Percentiles rank a stretch among this genome's conserved stretches.
phyloP scores from a whole-genome alignment of 2,113 vertebrate species.

The Nothobranchius furzeri region DNA sequence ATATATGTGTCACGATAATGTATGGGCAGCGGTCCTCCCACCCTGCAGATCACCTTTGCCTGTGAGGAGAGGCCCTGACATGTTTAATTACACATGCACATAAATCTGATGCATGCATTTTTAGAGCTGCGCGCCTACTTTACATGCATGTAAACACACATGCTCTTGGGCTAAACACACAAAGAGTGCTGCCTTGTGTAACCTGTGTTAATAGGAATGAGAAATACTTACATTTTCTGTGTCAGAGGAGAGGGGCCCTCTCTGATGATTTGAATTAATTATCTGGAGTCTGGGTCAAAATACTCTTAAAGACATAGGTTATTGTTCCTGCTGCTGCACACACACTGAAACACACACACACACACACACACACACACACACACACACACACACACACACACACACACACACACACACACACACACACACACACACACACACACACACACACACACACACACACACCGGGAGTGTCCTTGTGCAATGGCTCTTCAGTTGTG shows the following conservation, averaged over 20 bases:
- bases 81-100: conserved; percentile 46
- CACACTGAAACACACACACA: background rate
- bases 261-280: conserved; percentile 73
- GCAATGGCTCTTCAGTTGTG: conserved; percentile 26
- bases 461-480: conserved; percentile 33
- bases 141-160: conserved; percentile 20
- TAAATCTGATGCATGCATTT: conserved; percentile 40
- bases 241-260: conserved; percentile 61
- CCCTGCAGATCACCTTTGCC: conserved; percentile 32
- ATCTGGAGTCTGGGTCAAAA: conserved; percentile 61
- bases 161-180: conserved; percentile 17
- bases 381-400: background rate
- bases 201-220: conserved; percentile 53
- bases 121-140: conserved; percentile 11
- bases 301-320: conserved; percentile 58
- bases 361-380: background rate
- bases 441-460: conserved; percentile 4
- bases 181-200: conserved; percentile 6
- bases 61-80: background rate
- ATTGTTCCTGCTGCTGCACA: conserved; percentile 34
- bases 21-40: background rate
- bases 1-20: conserved; percentile 33
- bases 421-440: background rate
- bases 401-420: background rate
- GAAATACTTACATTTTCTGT: conserved; percentile 68